Percentiles rank a stretch among this genome's conserved stretches.
phyloP scores from a whole-genome alignment of 2,797 vertebrate species.

The Tapirus indicus region DNA sequence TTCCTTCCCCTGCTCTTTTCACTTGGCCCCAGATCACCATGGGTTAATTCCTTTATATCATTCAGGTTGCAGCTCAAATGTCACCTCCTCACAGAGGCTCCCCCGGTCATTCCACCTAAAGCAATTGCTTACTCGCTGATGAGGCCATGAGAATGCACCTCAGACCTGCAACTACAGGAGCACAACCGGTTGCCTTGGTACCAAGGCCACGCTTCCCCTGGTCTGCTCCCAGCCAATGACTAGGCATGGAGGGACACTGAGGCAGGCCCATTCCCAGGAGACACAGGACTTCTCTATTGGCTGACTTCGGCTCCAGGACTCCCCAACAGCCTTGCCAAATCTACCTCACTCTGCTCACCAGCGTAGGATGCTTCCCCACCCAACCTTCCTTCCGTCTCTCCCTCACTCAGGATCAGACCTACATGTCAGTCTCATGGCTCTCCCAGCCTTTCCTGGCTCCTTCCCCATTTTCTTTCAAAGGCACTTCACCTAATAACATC shows the following conservation, averaged over 20 bases:
- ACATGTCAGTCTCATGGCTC: neutral
- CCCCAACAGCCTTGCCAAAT: neutral
- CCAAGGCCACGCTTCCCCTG: neutral
- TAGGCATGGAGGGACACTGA: accelerated
- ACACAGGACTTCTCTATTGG: neutral
- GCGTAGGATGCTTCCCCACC: neutral
- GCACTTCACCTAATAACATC: neutral
- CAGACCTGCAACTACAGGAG: neutral
- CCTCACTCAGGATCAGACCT: neutral
- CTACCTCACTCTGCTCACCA: neutral
- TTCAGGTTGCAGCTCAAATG: neutral
- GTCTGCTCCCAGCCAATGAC: neutral
- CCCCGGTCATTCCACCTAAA: neutral
- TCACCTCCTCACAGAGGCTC: neutral
- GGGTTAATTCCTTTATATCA: neutral
- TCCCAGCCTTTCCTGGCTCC: neutral
- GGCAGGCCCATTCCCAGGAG: neutral
- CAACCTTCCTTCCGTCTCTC: neutral
- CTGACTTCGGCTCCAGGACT: neutral
- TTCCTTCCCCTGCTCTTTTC: neutral
- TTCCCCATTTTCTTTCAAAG: neutral
- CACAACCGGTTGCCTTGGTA: accelerated
- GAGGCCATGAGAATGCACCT: neutral
- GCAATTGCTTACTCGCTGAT: neutral
- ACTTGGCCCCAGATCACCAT: neutral